These are phyloP conservation scores for Anniella stebbinsi DNA, from an alignment of 2,797 vertebrate species.

Conservation along the genomic window DNA sequence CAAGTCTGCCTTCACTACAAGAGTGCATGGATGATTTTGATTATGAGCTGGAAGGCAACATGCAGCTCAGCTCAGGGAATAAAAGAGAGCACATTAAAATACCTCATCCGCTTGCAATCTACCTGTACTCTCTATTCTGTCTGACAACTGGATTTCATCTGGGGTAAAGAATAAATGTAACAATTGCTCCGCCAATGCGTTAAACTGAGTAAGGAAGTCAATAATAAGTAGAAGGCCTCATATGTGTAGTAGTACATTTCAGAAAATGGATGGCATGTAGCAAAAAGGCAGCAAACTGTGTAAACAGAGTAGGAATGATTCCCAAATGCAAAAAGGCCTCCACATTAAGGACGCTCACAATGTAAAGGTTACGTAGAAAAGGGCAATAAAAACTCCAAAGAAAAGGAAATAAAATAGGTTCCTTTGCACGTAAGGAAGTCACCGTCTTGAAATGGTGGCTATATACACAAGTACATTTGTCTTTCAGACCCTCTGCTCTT, in stretches of 20 bases:
- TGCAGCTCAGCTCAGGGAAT: background rate
- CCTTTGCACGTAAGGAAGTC: conserved; percentile 69
- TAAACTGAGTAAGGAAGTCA: conserved; percentile 50
- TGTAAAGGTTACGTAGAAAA: conserved; percentile 69
- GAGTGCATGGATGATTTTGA: background rate
- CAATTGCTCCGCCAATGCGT: conserved; percentile 36
- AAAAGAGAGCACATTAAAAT: conserved; percentile 23
- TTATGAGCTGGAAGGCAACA: background rate
- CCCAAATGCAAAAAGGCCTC: conserved; percentile 60
- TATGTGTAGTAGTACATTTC: conserved; percentile 34
- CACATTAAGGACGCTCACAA: conserved; percentile 62
- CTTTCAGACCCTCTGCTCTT: conserved; percentile 75
- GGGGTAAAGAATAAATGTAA: conserved; percentile 26
- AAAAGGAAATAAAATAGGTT: conserved; percentile 63
- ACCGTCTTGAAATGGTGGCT: conserved; percentile 68
- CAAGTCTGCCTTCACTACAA: background rate
- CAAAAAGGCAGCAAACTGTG: conserved; percentile 65
- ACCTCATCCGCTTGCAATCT: background rate
- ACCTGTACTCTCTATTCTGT: conserved; percentile 26
- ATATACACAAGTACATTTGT: conserved; percentile 72
- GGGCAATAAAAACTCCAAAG: conserved; percentile 70
- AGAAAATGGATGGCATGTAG: conserved; percentile 58
- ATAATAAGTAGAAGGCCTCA: conserved; percentile 54
- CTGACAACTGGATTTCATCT: background rate
- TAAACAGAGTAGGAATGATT: conserved; percentile 65